Evolutionary conservation across 2,113 vertebrate species (phyloP).

Genomic region (Lagopus leucura): DNA sequence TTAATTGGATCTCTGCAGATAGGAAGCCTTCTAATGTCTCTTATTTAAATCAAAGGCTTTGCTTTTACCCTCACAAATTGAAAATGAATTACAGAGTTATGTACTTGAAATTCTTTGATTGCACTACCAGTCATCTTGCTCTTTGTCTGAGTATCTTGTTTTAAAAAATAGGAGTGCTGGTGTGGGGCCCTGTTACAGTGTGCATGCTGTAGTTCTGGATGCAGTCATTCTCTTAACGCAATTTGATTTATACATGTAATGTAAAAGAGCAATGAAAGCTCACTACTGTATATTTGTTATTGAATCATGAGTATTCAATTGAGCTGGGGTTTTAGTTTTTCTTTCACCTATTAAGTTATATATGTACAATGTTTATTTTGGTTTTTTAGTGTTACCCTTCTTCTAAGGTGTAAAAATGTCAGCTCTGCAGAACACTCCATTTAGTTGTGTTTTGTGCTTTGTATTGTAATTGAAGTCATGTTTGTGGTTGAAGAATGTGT

Average conservation of each 20-base stretch:
- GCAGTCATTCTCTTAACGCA: not conserved
- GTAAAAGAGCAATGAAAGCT: not conserved
- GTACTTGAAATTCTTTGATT: constrained; percentile 63
- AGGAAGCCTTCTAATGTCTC: constrained; percentile 41
- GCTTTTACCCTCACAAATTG: constrained; percentile 46
- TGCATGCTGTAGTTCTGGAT: constrained; percentile 15
- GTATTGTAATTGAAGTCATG: not conserved
- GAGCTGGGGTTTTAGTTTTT: not conserved
- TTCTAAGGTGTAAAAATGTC: not conserved
- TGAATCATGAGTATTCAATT: not conserved
- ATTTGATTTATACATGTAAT: not conserved
- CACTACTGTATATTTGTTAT: not conserved
- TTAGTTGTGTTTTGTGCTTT: not conserved
- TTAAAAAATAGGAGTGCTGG: constrained; percentile 17
- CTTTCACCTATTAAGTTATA: not conserved
- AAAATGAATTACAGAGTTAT: constrained; percentile 50
- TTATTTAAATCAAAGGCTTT: constrained; percentile 80
- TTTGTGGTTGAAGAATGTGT: not conserved
- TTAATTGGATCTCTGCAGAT: constrained; percentile 58
- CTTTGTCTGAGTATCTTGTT: constrained; percentile 47
- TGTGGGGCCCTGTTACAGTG: not conserved
- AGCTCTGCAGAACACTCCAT: not conserved
- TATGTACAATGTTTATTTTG: not conserved
- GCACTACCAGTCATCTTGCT: constrained; percentile 39
- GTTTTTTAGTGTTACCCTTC: not conserved